These are phyloP conservation scores for Mythimna lalbum DNA, from an alignment of 2,888 invertebrate genomes.

Conservation along the genomic window DNA sequence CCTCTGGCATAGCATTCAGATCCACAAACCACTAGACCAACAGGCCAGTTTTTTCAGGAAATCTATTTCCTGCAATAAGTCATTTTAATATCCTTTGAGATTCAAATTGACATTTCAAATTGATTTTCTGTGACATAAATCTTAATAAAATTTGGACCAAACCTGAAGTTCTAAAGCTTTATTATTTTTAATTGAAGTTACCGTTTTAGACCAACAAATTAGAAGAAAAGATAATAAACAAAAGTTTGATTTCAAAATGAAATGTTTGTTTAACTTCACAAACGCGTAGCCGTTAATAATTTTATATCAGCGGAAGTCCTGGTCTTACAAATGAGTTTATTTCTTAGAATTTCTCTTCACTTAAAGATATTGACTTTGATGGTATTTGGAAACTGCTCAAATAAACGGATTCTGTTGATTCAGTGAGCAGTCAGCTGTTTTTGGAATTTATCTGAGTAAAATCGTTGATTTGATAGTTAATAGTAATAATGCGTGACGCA, in stretches of 20 bases:
- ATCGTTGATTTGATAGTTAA: too few species aligned
- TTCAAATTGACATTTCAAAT: too few species aligned
- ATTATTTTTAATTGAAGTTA: slow-evolving; percentile 34
- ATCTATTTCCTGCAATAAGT: background rate
- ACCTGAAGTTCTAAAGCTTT: slow-evolving; percentile 18
- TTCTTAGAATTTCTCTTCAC: background rate
- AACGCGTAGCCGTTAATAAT: slow-evolving; percentile 22
- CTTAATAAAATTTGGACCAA: slow-evolving; percentile 13
- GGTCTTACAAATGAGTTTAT: slow-evolving; percentile 30
- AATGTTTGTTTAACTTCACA: slow-evolving; percentile 33
- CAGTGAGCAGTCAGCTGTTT: too few species aligned
- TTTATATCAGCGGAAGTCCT: slow-evolving; percentile 19
- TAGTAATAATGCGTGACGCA: too few species aligned
- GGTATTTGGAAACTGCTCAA: background rate
- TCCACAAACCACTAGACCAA: too few species aligned
- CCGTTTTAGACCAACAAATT: slow-evolving; percentile 40
- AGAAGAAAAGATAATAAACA: slow-evolving; percentile 17
- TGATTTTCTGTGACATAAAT: slow-evolving; percentile 17
- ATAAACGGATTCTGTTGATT: too few species aligned
- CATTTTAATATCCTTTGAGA: background rate
- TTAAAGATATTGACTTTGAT: slow-evolving; percentile 6
- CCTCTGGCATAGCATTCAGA: too few species aligned
- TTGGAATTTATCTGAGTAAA: too few species aligned
- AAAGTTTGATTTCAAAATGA: slow-evolving; percentile 33
- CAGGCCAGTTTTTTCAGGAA: background rate